Base-by-base conservation (phyloP, 2,888 invertebrate genomes). In the Diaphora mendica region DNA sequence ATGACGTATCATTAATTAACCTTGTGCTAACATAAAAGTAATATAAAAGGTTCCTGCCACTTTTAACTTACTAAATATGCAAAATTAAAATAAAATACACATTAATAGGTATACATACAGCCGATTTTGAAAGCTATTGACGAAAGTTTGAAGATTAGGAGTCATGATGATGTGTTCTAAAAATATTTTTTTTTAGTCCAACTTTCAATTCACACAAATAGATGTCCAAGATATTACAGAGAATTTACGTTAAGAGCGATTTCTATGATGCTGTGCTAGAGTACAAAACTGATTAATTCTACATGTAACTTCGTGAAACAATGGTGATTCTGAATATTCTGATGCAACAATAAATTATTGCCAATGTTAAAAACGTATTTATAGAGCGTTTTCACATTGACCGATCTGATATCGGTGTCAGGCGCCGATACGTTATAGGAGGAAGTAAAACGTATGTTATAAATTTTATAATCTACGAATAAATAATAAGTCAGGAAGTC, bases 71-170 rank as follows among this genome's bases (percentile, higher is more conserved):
- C 30, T 3, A 59, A 35, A 35, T 3, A 30, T 51, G 33, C 30
- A 26, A 26, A 62, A 70, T 11, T 35, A 69, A 51, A 35, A 15
- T 13, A 20, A 68, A 33, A 42, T 26, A 17, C 13, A 17, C 48
- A 68, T 20, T 69, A 39, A 23, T n/a, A n/a, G n/a, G n/a, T 76
- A 80, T 91, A 97, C 97, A 97, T 92, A 97, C 97, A 97, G 94
- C 89, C 96, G 96, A 92, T 96, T 97, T 91, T 96, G 96, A 93
- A 97, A 97, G 83, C 97, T 96, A 92, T 97, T 97, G 86, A 97
- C 91, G 91, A 97, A 97, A 77, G 96, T 95, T 87, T 96, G 95
- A 80, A 97, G 91, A 85, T 96, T 96, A 80, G 96, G 94, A 90
- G 96, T 95, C 97, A 97, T 97, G 85, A 85, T 93, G 89, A 80